Percentiles rank a stretch among this genome's conserved stretches.
Conservation (phyloP, 2,113 vertebrate species). For the Oncorhynchus mykiss region DNA sequence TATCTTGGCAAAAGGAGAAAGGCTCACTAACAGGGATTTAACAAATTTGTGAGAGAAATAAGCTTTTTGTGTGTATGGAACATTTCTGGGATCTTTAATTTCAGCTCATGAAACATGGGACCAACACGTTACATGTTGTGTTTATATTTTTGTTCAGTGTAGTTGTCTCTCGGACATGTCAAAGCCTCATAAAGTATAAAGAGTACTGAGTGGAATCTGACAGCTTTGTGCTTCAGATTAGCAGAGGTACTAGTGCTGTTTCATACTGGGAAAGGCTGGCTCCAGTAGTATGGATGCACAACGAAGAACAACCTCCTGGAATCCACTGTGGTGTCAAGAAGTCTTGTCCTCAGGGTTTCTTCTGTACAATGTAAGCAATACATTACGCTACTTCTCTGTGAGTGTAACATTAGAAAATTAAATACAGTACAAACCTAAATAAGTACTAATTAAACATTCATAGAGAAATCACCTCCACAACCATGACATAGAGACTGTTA, state of each 20-base stretch:
- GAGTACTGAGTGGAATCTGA: too few species aligned
- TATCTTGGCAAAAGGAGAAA: too few species aligned
- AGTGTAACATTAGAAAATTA: slow-evolving; percentile 39
- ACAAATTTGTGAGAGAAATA: too few species aligned
- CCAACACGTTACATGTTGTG: too few species aligned
- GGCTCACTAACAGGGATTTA: too few species aligned
- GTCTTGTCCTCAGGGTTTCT: slow-evolving; percentile 49
- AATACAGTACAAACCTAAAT: slow-evolving; percentile 19
- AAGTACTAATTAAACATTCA: slow-evolving; percentile 4
- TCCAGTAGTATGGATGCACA: slow-evolving; percentile 48
- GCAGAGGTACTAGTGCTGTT: too few species aligned
- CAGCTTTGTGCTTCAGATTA: too few species aligned
- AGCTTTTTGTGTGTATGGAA: too few species aligned
- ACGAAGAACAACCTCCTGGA: slow-evolving; percentile 41
- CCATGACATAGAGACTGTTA: background rate
- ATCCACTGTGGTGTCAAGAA: slow-evolving; percentile 44
- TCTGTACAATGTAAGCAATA: slow-evolving; percentile 20
- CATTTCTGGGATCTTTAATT: too few species aligned
- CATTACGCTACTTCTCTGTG: slow-evolving; percentile 51
- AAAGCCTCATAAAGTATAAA: slow-evolving; percentile 29
- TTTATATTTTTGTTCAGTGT: too few species aligned
- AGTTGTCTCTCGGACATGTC: slow-evolving; percentile 27
- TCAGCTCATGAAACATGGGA: too few species aligned
- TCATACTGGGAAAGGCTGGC: slow-evolving; percentile 2
- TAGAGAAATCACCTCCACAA: slow-evolving; percentile 14